Conservation (phyloP, 2,888 invertebrate genomes). For the Tiphia femorata region DNA sequence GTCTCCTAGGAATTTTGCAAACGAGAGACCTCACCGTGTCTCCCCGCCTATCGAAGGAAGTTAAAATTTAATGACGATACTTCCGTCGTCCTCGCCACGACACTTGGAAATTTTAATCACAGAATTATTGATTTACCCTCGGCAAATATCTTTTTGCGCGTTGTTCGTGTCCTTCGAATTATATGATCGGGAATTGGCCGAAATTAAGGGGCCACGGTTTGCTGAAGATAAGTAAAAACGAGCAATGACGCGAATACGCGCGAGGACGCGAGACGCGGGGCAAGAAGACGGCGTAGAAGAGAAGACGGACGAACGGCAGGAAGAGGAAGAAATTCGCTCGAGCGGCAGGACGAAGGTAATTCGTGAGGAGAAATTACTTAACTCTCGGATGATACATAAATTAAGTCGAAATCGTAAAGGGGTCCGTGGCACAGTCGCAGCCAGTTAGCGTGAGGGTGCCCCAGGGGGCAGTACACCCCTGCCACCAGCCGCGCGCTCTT, state of each 20-base stretch:
- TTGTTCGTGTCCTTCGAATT: too few relatives aligned
- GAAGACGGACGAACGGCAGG: neutral
- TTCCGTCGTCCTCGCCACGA: too few relatives aligned
- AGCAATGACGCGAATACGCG: neutral
- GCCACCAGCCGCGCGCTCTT: constrained; percentile 44
- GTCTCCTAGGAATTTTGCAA: too few relatives aligned
- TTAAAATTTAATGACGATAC: too few relatives aligned
- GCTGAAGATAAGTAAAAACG: neutral
- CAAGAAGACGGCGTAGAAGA: neutral
- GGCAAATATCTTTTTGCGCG: too few relatives aligned
- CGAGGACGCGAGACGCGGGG: neutral
- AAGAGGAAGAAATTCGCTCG: constrained; percentile 51
- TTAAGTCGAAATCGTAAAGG: constrained; percentile 69
- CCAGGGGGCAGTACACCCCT: constrained; percentile 67
- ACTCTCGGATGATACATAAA: constrained; percentile 70
- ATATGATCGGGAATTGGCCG: too few relatives aligned
- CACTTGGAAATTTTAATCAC: too few relatives aligned
- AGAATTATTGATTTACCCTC: too few relatives aligned
- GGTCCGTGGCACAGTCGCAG: constrained; percentile 64
- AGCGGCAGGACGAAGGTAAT: constrained; percentile 53
- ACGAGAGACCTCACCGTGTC: too few relatives aligned
- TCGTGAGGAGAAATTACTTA: constrained; percentile 68
- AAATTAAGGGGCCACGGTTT: too few relatives aligned
- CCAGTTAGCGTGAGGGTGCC: constrained; percentile 69
- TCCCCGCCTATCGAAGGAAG: too few relatives aligned